Evolutionary conservation across 2,888 invertebrate species (phyloP), one percentile per base, ranked within the genome.

Genomic region (Hyalella azteca): DNA sequence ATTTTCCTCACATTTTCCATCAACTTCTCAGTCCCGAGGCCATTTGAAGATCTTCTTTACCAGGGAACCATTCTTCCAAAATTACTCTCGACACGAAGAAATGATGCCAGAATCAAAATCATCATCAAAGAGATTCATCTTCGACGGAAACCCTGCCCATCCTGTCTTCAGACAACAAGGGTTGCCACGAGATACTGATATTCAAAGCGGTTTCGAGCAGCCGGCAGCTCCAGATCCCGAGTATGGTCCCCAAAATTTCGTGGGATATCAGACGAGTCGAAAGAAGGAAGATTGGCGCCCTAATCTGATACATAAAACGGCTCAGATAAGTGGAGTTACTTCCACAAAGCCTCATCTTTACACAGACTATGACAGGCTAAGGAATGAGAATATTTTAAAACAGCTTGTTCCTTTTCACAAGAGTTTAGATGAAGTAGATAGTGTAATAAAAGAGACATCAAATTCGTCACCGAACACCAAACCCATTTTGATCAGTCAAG

Each of bases 11-110:
- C n/a, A n/a, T n/a, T n/a, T n/a, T n/a, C n/a, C n/a, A n/a, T n/a
- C n/a, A n/a, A n/a, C n/a, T n/a, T n/a, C n/a, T n/a, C n/a, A n/a
- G n/a, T n/a, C n/a, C n/a, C n/a, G n/a, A n/a, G n/a, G n/a, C n/a
- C n/a, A n/a, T n/a, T n/a, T n/a, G n/a, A n/a, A 66, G 7, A 19
- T 66, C n/a, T 66, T 66, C 66, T 66, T 66, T 36, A 66, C 66
- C 4, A 22, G 66, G 5, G 66, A 66, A 19, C 66, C 66, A 36
- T 66, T 29, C 39, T 66, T 66, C n/a, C 36, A 32, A 9, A 66
- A 36, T 66, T 66, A 32, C 66, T 11, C n/a, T 19, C 19, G 19
- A 32, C 32, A 36, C 39, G 66, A 66, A n/a, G 36, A 13, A n/a
- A 66, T 32, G 66, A n/a, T 36, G 13, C 11, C 36, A 19, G 11